phyloP scores from a whole-genome alignment of 2,797 vertebrate species.

The Lutjanus campechanus region DNA sequence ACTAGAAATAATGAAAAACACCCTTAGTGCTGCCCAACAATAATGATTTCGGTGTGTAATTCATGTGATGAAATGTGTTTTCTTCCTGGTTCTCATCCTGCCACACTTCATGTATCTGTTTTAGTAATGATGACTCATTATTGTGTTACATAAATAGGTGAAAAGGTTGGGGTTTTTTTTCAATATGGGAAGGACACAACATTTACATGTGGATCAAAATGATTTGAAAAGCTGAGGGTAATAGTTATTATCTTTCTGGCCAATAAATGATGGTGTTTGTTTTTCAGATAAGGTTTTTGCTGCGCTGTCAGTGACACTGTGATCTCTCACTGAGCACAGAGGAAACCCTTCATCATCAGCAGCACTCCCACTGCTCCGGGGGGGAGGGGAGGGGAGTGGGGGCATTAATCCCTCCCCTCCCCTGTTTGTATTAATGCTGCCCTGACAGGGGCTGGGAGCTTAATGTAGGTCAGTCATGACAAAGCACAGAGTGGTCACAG shows the following conservation, averaged over 20 bases:
- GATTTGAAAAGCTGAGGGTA: neutral
- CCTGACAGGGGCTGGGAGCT: constrained; percentile 45
- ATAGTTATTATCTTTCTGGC: neutral
- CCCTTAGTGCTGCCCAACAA: too few relatives aligned
- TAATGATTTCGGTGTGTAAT: too few relatives aligned
- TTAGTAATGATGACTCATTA: neutral
- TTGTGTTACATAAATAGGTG: neutral
- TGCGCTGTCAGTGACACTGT: constrained; percentile 8
- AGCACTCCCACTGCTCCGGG: constrained; percentile 4
- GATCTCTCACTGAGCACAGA: constrained; percentile 27
- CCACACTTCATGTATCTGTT: neutral
- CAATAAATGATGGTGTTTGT: neutral
- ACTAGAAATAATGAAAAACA: too few relatives aligned
- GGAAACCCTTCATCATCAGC: constrained; percentile 20
- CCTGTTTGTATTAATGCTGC: constrained; percentile 49
- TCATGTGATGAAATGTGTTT: too few relatives aligned
- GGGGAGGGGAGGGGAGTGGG: neutral
- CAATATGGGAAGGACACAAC: neutral
- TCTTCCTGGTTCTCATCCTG: too few relatives aligned
- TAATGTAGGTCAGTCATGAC: constrained; percentile 76
- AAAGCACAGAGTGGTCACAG: constrained; percentile 49
- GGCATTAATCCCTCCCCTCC: constrained; percentile 28
- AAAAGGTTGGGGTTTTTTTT: neutral
- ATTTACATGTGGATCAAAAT: neutral
- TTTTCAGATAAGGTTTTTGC: neutral